A percentile compares a stretch with the other conserved stretches of the same genome.
phyloP scores from a whole-genome alignment of 1,140 invertebrate genomes.

The Rhopalosiphum padi region DNA sequence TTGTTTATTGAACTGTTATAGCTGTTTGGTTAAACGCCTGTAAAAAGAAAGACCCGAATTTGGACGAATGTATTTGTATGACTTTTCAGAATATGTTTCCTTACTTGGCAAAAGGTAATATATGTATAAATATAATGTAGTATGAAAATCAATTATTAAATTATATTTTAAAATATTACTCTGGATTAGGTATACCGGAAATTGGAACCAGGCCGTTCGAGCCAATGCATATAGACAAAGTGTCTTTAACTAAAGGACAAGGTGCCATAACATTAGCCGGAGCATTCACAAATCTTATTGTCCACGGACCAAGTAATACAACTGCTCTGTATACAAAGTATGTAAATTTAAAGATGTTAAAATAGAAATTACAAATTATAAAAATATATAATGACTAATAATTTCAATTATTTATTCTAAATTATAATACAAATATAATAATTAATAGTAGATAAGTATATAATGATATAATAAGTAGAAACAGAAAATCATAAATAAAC shows the following conservation, averaged over 20 bases:
- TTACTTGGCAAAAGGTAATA: conserved; percentile 64
- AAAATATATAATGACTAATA: background rate
- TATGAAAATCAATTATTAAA: conserved; percentile 24
- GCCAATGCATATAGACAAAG: conserved; percentile 64
- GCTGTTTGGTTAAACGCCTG: conserved; percentile 64
- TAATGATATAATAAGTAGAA: background rate
- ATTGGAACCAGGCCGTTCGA: conserved; percentile 65
- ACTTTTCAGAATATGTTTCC: conserved; percentile 65
- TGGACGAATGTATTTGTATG: conserved; percentile 63
- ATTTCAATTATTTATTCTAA: background rate
- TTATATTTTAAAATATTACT: background rate
- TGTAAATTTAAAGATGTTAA: conserved; percentile 46
- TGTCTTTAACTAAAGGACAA: conserved; percentile 64
- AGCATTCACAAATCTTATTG: conserved; percentile 64
- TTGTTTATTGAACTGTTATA: conserved; percentile 60
- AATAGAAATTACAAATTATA: background rate
- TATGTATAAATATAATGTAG: background rate
- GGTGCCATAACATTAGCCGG: conserved; percentile 64
- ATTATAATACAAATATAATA: background rate
- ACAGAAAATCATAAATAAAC: background rate
- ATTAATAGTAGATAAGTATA: background rate
- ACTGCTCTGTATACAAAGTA: conserved; percentile 64
- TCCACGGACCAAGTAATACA: conserved; percentile 65
- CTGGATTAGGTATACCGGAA: conserved; percentile 64
- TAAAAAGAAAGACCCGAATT: conserved; percentile 62